phyloP scores from a whole-genome alignment of 1,140 invertebrate genomes.

The Caerostris darwini region DNA sequence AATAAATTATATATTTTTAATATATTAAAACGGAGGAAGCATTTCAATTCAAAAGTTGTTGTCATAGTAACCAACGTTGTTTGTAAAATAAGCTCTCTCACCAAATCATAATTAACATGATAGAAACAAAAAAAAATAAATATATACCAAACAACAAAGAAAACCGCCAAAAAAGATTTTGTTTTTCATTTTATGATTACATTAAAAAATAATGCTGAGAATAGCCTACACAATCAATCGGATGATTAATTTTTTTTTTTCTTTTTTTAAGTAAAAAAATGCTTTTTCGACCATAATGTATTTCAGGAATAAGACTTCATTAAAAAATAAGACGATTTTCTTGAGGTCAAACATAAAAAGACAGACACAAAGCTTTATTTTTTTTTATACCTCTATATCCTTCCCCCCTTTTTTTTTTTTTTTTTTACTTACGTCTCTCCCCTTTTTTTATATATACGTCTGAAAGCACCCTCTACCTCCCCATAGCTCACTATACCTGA shows the following conservation, averaged over 20 bases:
- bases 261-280: background rate
- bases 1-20: background rate
- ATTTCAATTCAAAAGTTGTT: background rate
- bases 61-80: background rate
- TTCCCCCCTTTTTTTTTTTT: background rate
- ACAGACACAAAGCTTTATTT: conserved; percentile 38
- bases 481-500: conserved; percentile 4
- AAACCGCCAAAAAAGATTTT: background rate
- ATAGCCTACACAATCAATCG: conserved; percentile 41
- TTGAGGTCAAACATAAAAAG: conserved; percentile 41
- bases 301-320: conserved; percentile 37
- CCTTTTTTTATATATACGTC: background rate
- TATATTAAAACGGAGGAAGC: background rate
- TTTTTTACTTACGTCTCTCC: conserved; percentile 6
- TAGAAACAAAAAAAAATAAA: background rate
- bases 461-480: background rate
- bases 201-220: conserved; percentile 3
- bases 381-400: background rate
- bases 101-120: conserved; percentile 21
- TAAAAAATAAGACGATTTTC: conserved; percentile 47
- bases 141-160: background rate
- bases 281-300: conserved; percentile 29
- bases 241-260: conserved; percentile 26
- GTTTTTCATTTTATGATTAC: background rate
- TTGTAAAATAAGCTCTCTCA: background rate